phyloP scores from a whole-genome alignment of 2,797 vertebrate species.

The Oreochromis mossambicus region DNA sequence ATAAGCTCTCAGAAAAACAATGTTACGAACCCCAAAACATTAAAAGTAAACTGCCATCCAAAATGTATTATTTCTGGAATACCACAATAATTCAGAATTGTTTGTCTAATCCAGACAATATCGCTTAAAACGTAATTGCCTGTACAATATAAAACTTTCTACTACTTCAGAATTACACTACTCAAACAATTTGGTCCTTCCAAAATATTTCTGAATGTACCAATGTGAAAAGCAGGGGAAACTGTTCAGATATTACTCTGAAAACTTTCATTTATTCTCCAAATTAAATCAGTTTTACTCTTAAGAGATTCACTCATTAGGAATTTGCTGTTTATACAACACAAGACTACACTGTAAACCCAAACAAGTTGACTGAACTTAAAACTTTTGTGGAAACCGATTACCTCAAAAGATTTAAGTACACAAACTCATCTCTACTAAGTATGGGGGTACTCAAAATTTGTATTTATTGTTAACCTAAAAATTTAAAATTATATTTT shows the following conservation, averaged over 20 bases:
- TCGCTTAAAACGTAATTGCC: accelerated
- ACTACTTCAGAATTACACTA: neutral
- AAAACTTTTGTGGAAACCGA: too few species aligned
- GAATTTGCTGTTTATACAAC: accelerated
- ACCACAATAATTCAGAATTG: neutral
- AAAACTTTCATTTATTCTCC: neutral
- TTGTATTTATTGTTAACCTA: too few species aligned
- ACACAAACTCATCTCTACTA: too few species aligned
- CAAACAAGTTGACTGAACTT: too few species aligned
- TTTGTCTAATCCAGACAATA: neutral
- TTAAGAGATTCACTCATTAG: neutral
- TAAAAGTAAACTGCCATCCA: neutral
- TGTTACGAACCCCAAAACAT: neutral
- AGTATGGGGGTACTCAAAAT: too few species aligned
- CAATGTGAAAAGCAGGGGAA: neutral
- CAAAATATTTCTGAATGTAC: neutral
- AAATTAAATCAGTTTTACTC: neutral
- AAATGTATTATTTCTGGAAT: accelerated
- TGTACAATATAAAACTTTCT: neutral
- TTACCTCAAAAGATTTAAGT: too few species aligned
- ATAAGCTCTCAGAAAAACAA: neutral
- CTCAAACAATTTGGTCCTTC: neutral
- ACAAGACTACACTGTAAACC: neutral
- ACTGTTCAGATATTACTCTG: neutral
- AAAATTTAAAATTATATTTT: too few species aligned